phyloP scores from a whole-genome alignment of 2,888 invertebrate species.

The Microctonus aethiopoides region DNA sequence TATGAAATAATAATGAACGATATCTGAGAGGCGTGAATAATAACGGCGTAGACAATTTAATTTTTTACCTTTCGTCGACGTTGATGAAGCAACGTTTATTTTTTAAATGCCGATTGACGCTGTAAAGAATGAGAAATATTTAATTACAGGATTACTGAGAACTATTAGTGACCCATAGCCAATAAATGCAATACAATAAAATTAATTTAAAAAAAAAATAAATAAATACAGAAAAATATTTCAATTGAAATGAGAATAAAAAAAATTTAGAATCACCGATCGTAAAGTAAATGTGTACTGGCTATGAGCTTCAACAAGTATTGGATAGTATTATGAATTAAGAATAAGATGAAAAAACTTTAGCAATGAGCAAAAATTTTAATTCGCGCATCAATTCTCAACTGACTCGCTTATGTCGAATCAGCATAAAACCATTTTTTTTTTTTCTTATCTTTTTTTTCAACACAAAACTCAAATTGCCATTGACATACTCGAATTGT shows the following conservation, averaged over 20 bases:
- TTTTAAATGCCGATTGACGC: slow-evolving; percentile 27
- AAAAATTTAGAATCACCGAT: slow-evolving; percentile 46
- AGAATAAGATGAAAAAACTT: slow-evolving; percentile 31
- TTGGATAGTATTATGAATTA: slow-evolving; percentile 62
- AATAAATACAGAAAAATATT: slow-evolving; percentile 4
- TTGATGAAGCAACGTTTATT: slow-evolving; percentile 38
- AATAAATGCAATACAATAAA: slow-evolving; percentile 52
- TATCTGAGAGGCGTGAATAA: slow-evolving; percentile 17
- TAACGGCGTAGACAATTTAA: slow-evolving; percentile 53
- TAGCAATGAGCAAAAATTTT: slow-evolving; percentile 21
- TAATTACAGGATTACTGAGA: slow-evolving; percentile 28
- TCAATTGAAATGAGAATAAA: not conserved
- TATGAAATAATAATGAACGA: slow-evolving; percentile 41
- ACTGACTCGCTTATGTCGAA: not conserved
- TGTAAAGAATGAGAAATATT: slow-evolving; percentile 29
- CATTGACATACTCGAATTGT: not conserved
- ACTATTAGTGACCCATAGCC: slow-evolving; percentile 38
- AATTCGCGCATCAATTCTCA: slow-evolving; percentile 22
- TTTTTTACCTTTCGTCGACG: slow-evolving; percentile 58
- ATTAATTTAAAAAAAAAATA: slow-evolving; percentile 40
- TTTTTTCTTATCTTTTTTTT: not conserved
- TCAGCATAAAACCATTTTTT: not conserved
- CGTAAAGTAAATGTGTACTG: slow-evolving; percentile 61
- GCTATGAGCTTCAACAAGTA: slow-evolving; percentile 66
- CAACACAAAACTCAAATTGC: not conserved